Percentiles rank a stretch among this genome's conserved stretches.
These are phyloP conservation scores for Heteronetta atricapilla DNA, from an alignment of 2,113 vertebrate species.

Conservation along the genomic window DNA sequence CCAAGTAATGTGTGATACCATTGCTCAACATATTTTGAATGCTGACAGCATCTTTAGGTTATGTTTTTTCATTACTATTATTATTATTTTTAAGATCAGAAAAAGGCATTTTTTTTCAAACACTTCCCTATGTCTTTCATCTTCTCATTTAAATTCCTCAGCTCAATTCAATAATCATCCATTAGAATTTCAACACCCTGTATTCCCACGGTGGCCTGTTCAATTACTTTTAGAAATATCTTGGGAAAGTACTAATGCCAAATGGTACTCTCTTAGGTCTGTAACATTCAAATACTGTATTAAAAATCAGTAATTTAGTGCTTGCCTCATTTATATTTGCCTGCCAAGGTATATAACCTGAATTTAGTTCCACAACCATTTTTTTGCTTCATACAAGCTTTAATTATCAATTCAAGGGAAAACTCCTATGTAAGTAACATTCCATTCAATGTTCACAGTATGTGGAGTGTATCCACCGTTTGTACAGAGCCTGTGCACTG, in stretches of 20 bases:
- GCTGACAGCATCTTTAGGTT: not conserved
- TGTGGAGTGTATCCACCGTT: not conserved
- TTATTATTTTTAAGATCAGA: not conserved
- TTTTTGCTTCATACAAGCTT: not conserved
- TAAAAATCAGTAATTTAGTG: conserved; percentile 18
- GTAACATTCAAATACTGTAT: not conserved
- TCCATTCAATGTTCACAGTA: not conserved
- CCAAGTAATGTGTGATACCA: not conserved
- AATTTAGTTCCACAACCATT: not conserved
- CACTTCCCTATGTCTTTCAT: not conserved
- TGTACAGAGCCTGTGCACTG: not conserved
- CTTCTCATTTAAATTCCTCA: not conserved
- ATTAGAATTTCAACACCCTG: conserved; percentile 20
- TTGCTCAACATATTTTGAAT: not conserved
- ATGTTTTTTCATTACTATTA: not conserved
- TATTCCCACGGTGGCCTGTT: not conserved
- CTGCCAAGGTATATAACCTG: conserved; percentile 43
- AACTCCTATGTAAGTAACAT: not conserved
- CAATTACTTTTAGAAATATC: conserved; percentile 13
- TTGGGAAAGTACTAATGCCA: not conserved
- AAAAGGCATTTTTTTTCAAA: not conserved
- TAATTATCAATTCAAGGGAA: conserved; percentile 3
- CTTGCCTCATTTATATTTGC: not conserved
- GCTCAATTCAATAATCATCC: not conserved
- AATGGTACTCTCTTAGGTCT: not conserved